Conservation (phyloP, 2,113 vertebrate species). For the Telmatochromis sp. region DNA sequence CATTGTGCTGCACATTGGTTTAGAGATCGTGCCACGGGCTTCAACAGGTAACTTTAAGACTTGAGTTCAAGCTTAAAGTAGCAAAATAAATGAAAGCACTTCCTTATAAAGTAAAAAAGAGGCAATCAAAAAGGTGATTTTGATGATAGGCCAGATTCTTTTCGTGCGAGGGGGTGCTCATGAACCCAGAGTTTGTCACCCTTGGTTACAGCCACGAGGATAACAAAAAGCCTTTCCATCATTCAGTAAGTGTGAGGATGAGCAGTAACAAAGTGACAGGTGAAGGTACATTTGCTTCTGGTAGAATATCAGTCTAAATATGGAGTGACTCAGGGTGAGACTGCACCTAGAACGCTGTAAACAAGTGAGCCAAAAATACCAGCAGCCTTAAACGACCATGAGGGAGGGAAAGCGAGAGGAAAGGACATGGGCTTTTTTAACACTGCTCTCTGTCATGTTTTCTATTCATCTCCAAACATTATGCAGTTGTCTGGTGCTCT, state of each 20-base stretch:
- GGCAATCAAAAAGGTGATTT: background rate
- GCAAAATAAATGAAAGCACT: accelerated
- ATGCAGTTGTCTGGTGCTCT: conserved; percentile 27
- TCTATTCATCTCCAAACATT: conserved; percentile 38
- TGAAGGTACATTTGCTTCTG: background rate
- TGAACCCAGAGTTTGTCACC: background rate
- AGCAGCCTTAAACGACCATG: background rate
- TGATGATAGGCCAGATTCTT: background rate
- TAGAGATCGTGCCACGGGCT: background rate
- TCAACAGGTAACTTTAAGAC: background rate
- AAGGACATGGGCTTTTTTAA: conserved; percentile 17
- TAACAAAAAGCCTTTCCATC: background rate
- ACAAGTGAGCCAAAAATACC: conserved; percentile 42
- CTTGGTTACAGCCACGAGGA: background rate
- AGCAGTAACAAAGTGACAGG: background rate
- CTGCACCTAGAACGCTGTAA: background rate
- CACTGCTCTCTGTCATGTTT: conserved; percentile 32
- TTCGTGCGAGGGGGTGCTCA: background rate
- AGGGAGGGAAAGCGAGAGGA: background rate
- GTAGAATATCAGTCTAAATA: conserved; percentile 4
- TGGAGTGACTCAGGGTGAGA: background rate
- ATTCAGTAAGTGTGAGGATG: background rate
- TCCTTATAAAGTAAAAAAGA: background rate
- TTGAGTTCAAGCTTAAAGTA: background rate
- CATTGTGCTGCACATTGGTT: background rate